Base-by-base conservation (phyloP, 2,888 invertebrate genomes). In the Drosophila colorata region DNA sequence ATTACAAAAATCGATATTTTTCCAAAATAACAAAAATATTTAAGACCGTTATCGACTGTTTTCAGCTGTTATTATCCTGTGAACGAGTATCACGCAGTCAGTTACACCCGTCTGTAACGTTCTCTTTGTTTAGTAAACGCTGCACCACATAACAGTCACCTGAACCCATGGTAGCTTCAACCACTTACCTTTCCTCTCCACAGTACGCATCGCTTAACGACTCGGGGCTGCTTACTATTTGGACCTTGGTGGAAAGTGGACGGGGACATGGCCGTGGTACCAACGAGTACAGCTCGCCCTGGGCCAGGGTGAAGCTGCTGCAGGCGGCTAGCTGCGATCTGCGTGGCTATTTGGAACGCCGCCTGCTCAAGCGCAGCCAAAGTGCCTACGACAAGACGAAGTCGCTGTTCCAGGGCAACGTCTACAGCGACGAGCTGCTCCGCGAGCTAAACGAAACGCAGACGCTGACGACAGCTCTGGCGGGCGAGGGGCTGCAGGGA, bases 131-230 rank as follows among this genome's bases (percentile, higher is more conserved):
- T 28, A n/a, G n/a, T n/a, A 9, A 9, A 9, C 9, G n/a, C n/a
- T n/a, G n/a, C n/a, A n/a, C n/a, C n/a, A n/a, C n/a, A n/a, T n/a
- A n/a, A n/a, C n/a, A n/a, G n/a, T n/a, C n/a, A n/a, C n/a, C n/a
- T n/a, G n/a, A n/a, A n/a, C n/a, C n/a, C n/a, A n/a, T n/a, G n/a
- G n/a, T 9, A 41, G 9, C n/a, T 6, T n/a, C 9, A 25, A 8
- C 6, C 9, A 14, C 1, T 37, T 16, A 0, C 11, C 6, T 2
- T 33, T 20, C n/a, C 0, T 23, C 11, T 33, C 52, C 83, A 7
- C 65, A 93, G 93, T 90, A 93, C 51, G 91, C 91, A 33, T 91
- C 93, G 4, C 73, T 93, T 0, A 93, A 93, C 33, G 93, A 93
- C 58, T 90, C 90, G 7, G 93, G 93, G 0, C 74, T 91, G 18